Evolutionary conservation across 2,888 invertebrate species (phyloP).

Genomic region (Arctia plantaginis): DNA sequence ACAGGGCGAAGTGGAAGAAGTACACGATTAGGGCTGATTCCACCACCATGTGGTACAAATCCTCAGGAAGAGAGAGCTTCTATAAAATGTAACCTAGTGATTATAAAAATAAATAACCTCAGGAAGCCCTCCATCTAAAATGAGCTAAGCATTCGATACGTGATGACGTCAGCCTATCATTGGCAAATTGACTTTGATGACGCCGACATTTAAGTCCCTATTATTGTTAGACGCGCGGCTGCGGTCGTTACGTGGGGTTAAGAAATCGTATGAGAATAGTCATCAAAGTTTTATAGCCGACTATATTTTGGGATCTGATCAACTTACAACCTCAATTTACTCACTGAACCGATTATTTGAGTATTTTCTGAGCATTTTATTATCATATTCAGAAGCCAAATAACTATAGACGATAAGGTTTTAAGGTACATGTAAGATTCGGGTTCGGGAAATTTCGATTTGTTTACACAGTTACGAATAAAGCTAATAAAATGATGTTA

Average conservation of each 20-base stretch:
- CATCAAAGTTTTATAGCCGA: conserved; percentile 28
- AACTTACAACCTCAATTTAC: conserved; percentile 7
- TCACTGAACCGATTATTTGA: background rate
- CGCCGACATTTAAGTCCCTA: conserved; percentile 20
- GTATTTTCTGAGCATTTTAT: conserved; percentile 5
- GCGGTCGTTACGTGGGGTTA: conserved; percentile 10
- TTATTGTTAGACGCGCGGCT: conserved; percentile 11
- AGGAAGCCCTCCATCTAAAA: background rate
- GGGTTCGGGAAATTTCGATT: background rate
- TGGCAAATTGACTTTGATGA: conserved; percentile 30
- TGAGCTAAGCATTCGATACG: conserved; percentile 25
- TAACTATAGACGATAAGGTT: background rate
- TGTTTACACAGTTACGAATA: background rate
- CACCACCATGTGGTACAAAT: no score
- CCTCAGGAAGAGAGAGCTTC: background rate
- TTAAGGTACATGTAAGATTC: background rate
- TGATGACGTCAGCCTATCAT: conserved; percentile 32
- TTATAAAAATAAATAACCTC: background rate
- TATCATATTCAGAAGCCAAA: background rate
- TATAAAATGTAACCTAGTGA: background rate
- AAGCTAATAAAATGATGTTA: background rate
- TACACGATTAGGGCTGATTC: no score
- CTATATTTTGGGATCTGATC: conserved; percentile 16
- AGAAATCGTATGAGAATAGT: conserved; percentile 26
- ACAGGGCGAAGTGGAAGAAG: no score